Percentiles rank a stretch among this genome's conserved stretches.
phyloP scores from a whole-genome alignment of 2,888 invertebrate genomes.

The Dromius quadrimaculatus region DNA sequence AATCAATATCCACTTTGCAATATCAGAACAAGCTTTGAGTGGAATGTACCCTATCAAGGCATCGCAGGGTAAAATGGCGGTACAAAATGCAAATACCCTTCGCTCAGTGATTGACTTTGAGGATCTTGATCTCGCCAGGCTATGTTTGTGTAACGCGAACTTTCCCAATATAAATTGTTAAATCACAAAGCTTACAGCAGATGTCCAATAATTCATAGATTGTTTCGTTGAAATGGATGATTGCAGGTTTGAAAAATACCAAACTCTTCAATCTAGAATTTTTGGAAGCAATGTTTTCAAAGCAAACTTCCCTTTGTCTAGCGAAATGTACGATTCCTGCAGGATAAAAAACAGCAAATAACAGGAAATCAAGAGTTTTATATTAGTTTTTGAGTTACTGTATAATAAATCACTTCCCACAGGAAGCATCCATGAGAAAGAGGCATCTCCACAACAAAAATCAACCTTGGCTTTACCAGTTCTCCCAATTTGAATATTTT shows the following conservation, averaged over 20 bases:
- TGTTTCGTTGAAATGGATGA: too few relatives aligned
- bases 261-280: too few relatives aligned
- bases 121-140: constrained; percentile 41
- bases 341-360: too few relatives aligned
- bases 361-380: too few relatives aligned
- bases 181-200: constrained; percentile 61
- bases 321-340: too few relatives aligned
- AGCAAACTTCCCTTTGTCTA: too few relatives aligned
- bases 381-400: too few relatives aligned
- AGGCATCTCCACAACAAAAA: not conserved
- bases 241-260: too few relatives aligned
- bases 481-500: not conserved
- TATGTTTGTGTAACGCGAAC: constrained; percentile 57
- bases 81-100: constrained; percentile 3
- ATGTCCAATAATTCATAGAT: too few relatives aligned
- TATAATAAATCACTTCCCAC: not conserved
- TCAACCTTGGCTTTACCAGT: not conserved
- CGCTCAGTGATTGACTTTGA: not conserved
- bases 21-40: constrained; percentile 1
- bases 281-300: too few relatives aligned
- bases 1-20: constrained; percentile 15
- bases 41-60: not conserved
- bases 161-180: constrained; percentile 58
- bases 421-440: not conserved
- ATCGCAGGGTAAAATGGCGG: not conserved